phyloP scores from a whole-genome alignment of 2,113 vertebrate species.

The Oxygymnocypris stewartii region DNA sequence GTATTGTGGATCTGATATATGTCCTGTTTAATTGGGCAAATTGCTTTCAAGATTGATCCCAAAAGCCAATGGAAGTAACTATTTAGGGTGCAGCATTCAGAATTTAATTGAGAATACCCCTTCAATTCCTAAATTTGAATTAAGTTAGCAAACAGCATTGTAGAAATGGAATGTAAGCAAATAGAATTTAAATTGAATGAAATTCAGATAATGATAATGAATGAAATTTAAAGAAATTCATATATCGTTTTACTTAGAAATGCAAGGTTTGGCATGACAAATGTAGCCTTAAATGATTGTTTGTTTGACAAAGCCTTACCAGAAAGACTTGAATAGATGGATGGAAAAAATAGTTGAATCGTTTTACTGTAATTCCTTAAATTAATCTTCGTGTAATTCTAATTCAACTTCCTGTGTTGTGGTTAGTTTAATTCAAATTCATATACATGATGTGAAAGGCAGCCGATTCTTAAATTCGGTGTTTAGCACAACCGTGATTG shows the following conservation, averaged over 20 bases:
- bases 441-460: not conserved
- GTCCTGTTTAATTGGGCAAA: not conserved
- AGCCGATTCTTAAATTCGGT: not conserved
- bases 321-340: too few relatives aligned
- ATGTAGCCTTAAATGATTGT: not conserved
- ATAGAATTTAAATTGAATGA: not conserved
- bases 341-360: too few relatives aligned
- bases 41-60: not conserved
- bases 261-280: not conserved
- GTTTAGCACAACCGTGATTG: not conserved
- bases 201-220: not conserved
- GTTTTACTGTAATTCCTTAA: too few relatives aligned
- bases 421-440: too few relatives aligned
- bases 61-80: not conserved
- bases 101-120: not conserved
- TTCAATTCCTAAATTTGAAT: not conserved
- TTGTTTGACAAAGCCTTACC: not conserved
- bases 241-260: not conserved
- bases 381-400: too few relatives aligned
- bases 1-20: not conserved
- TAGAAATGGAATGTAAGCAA: not conserved
- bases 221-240: not conserved
- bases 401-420: too few relatives aligned
- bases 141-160: not conserved
- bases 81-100: not conserved